Base-by-base conservation (phyloP, 2,888 invertebrate species). In the Clepsis dumicolana region DNA sequence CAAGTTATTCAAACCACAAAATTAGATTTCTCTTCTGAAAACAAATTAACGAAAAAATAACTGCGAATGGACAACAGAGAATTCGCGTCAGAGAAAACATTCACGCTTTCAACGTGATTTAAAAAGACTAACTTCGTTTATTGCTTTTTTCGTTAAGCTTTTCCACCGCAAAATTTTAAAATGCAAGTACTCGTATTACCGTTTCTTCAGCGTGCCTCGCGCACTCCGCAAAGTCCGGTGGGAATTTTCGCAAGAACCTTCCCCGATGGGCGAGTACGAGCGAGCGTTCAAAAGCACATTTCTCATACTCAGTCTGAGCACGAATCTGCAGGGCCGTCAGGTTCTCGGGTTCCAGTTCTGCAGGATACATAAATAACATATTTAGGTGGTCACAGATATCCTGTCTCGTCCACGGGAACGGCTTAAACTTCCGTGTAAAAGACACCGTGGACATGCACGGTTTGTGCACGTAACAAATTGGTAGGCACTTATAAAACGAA, bases 301-400 rank as follows among this genome's bases (percentile, higher is more conserved):
- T 90, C 74, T 92, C 90, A 72, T 93, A 93, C 76, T 91, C 88
- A 0, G 89, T 92, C 70, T 89, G 86, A 8, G 91, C 90, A 65
- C 82, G 83, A 56, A 93, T 89, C 83, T 92, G 89, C 74, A 88
- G 77, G 1, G 90, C 92, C 65, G 85, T 84, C 70, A 87, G 75
- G 70, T 92, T 93, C 27, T 87, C 78, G 25, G 93, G 92, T 70
- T 90, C 90, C 72, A 92, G 77, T 74, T 88, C 93, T 92, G 73
- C 70, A 65, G n/a, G 16, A 54, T n/a, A 52, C 18, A 25, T n/a
- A 25, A 25, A n/a, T n/a, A n/a, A n/a, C n/a, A n/a, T n/a, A n/a
- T n/a, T n/a, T n/a, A n/a, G n/a, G n/a, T n/a, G n/a, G n/a, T n/a
- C n/a, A n/a, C n/a, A n/a, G n/a, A n/a, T n/a, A n/a, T n/a, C n/a